These are phyloP conservation scores for Sphyrna mokarran DNA, from an alignment of 2,113 vertebrate species.

Conservation along the genomic window DNA sequence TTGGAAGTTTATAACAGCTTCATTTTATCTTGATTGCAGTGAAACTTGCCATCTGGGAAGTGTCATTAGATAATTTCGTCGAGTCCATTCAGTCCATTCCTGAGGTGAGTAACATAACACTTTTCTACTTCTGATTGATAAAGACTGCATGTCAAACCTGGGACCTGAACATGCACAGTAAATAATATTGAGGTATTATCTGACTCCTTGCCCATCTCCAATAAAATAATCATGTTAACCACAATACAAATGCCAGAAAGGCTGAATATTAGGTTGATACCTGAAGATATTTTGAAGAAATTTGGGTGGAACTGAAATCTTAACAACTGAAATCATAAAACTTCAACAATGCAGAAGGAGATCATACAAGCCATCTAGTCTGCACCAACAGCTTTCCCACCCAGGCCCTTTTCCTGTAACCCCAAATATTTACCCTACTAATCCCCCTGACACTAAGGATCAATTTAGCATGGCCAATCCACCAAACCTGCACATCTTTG, in stretches of 20 bases:
- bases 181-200: background rate
- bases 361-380: too few relatives aligned
- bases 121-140: background rate
- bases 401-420: too few relatives aligned
- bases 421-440: too few relatives aligned
- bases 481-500: too few relatives aligned
- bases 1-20: background rate
- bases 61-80: slow-evolving; percentile 85
- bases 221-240: background rate
- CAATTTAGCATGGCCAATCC: too few relatives aligned
- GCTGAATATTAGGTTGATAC: background rate
- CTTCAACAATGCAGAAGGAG: too few relatives aligned
- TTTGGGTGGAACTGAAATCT: background rate
- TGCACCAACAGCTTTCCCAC: too few relatives aligned
- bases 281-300: background rate
- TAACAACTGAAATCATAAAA: background rate
- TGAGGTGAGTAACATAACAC: slow-evolving; percentile 66
- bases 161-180: background rate
- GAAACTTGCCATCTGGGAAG: slow-evolving; percentile 96
- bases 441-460: too few relatives aligned
- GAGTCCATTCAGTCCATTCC: slow-evolving; percentile 96
- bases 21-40: slow-evolving; percentile 58
- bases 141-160: background rate
- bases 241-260: background rate
- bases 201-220: background rate